phyloP scores from a whole-genome alignment of 2,888 invertebrate genomes.

The Habroteleia sp. region DNA sequence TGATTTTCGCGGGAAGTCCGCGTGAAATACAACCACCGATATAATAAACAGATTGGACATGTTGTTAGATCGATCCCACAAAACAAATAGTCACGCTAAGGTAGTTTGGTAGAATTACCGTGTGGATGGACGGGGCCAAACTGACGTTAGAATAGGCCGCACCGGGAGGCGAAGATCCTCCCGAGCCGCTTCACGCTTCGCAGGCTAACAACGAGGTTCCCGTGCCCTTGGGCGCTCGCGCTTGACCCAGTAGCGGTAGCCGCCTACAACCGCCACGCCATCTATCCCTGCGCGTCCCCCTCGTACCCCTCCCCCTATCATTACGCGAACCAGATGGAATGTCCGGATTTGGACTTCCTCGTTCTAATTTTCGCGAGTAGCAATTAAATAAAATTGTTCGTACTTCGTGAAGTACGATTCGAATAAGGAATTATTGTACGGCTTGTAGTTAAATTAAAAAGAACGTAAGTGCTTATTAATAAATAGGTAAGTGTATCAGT shows the following conservation, averaged over 20 bases:
- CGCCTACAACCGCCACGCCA: constrained; percentile 66
- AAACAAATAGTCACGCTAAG: constrained; percentile 61
- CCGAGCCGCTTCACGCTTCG: constrained; percentile 59
- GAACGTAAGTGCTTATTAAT: too few relatives aligned
- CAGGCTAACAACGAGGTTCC: constrained; percentile 67
- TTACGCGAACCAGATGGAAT: constrained; percentile 69
- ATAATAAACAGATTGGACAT: constrained; percentile 46
- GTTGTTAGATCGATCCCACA: constrained; percentile 37
- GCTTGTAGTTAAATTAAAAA: too few relatives aligned
- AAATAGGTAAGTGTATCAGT: too few relatives aligned
- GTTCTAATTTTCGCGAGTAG: constrained; percentile 28
- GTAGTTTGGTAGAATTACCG: constrained; percentile 58
- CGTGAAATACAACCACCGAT: constrained; percentile 32
- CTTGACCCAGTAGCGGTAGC: constrained; percentile 74
- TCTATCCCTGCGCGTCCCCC: constrained; percentile 11
- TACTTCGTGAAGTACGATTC: background rate
- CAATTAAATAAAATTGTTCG: background rate
- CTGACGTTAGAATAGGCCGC: constrained; percentile 54
- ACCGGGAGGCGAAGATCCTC: constrained; percentile 48
- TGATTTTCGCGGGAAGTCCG: constrained; percentile 24
- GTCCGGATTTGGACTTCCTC: constrained; percentile 59
- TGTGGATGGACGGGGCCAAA: constrained; percentile 50
- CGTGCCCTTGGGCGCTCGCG: constrained; percentile 73
- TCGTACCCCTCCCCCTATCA: constrained; percentile 17
- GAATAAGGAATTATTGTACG: too few relatives aligned